Base-by-base conservation (phyloP, 1,140 invertebrate species). In the Papilio xuthus region DNA sequence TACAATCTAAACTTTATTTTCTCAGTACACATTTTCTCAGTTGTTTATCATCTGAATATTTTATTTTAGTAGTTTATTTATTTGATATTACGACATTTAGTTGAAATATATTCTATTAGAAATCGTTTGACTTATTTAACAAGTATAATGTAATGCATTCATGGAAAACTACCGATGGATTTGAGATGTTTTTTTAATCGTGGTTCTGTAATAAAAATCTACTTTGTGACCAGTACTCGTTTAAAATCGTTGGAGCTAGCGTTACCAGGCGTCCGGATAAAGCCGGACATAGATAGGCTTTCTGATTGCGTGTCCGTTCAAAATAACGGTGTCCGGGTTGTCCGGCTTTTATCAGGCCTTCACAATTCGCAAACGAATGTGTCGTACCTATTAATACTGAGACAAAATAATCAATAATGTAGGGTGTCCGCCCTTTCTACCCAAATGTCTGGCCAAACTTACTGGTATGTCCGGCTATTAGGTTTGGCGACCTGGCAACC, bases 101-200 rank as follows among this genome's bases (percentile, higher is more conserved):
- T 67, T 15, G 13, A 6, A 67, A 67, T 67, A 1, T 67, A 67
- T 67, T 67, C 60, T 67, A 28, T 67, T 0, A 15, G 23, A 26
- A 67, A 67, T 67, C 60, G 56, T 60, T 60, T 18, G 56, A 60
- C 56, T 60, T 60, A 13, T 32, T 67, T 67, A 67, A 15, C 23
- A 67, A 32, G 60, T 67, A 26, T 67, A 67, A 67, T 67, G 60
- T 8, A 67, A 18, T 28, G 47, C 15, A 50, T 50, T 50, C 47
- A 18, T 50, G 60, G 60, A 67, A 67, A 67, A 67, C 1, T 67
- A 67, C 26, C 60, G 23, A 32, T 32, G 28, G 26, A 67, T 12
- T 67, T 67, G 26, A 67, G 60, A 67, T 67, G 23, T 18, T 28
- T 32, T 56, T 56, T 32, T 67, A 67, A 67, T 67, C 60, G 7